Percentiles rank a stretch among this genome's conserved stretches.
phyloP scores from a whole-genome alignment of 2,888 invertebrate species.

The Hemaris fuciformis region DNA sequence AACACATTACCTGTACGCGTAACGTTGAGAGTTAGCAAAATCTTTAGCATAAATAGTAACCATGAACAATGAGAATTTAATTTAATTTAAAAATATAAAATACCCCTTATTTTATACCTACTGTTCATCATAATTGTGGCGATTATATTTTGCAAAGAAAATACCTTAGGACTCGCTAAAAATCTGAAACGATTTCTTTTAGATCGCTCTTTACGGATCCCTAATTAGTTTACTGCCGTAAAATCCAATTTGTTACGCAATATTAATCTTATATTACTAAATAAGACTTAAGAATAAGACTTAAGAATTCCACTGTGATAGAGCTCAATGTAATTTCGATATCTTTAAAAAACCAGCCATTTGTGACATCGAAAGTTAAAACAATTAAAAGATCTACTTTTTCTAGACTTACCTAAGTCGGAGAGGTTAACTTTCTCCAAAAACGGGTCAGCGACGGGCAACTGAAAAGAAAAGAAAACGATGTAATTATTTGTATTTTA shows the following conservation, averaged over 20 bases:
- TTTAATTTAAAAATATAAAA: too few relatives aligned
- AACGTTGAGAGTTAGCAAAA: too few relatives aligned
- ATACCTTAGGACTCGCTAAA: too few relatives aligned
- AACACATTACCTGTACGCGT: too few relatives aligned
- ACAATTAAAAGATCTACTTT: conserved; percentile 13
- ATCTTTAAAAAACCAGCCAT: not conserved
- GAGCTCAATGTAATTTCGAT: too few relatives aligned
- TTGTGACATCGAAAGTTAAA: not conserved
- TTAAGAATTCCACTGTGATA: not conserved
- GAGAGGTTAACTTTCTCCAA: conserved; percentile 87
- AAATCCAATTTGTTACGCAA: not conserved
- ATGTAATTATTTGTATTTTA: not conserved
- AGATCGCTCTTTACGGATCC: not conserved
- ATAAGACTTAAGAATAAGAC: not conserved
- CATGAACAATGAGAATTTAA: too few relatives aligned
- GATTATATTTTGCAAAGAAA: too few relatives aligned
- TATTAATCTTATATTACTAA: not conserved
- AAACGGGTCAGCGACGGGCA: conserved; percentile 95
- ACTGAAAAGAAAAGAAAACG: conserved; percentile 79
- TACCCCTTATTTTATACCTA: too few relatives aligned
- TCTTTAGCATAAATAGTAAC: too few relatives aligned
- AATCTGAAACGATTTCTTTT: not conserved
- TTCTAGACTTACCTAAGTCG: conserved; percentile 62
- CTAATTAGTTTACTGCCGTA: not conserved
- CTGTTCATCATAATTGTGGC: too few relatives aligned